Conservation (phyloP, 2,113 vertebrate genomes). For the Pseudorhombus dupliciocellatus region DNA sequence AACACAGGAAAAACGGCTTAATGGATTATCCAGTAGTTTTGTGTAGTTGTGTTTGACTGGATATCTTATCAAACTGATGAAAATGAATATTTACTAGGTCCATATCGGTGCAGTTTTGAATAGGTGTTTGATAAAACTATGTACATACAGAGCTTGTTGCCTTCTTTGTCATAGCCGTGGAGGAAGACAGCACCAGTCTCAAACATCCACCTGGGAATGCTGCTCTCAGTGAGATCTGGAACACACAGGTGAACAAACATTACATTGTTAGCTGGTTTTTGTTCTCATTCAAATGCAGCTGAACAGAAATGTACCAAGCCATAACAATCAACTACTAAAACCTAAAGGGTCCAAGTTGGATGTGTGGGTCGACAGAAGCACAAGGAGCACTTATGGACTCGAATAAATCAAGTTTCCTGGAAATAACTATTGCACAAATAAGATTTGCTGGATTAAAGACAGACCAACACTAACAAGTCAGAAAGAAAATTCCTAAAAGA, state of each 20-base stretch:
- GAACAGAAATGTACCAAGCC: background rate
- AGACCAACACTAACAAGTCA: background rate
- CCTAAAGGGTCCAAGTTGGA: background rate
- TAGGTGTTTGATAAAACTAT: slow-evolving; percentile 3
- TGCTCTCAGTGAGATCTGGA: slow-evolving; percentile 91
- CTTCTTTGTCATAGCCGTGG: slow-evolving; percentile 97
- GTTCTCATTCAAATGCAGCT: background rate
- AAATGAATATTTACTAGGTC: background rate
- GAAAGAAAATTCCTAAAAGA: slow-evolving; percentile 23
- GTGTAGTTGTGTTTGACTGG: background rate
- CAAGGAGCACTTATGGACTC: background rate
- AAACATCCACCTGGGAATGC: slow-evolving; percentile 91
- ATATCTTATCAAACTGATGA: background rate
- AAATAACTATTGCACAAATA: slow-evolving; percentile 41
- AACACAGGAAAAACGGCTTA: slow-evolving; percentile 1
- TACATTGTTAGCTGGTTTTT: background rate
- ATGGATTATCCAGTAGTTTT: background rate
- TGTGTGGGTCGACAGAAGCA: too few species aligned
- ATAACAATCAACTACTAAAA: background rate
- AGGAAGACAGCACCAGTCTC: slow-evolving; percentile 91
- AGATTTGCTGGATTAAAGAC: slow-evolving; percentile 49
- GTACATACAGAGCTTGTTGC: slow-evolving; percentile 94
- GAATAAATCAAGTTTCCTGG: slow-evolving; percentile 43
- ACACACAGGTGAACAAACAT: slow-evolving; percentile 30
- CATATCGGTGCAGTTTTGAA: background rate